These are phyloP conservation scores for Henricia sp. DNA, from an alignment of 53 echinoderm and acorn worm species.

Conservation along the genomic window DNA sequence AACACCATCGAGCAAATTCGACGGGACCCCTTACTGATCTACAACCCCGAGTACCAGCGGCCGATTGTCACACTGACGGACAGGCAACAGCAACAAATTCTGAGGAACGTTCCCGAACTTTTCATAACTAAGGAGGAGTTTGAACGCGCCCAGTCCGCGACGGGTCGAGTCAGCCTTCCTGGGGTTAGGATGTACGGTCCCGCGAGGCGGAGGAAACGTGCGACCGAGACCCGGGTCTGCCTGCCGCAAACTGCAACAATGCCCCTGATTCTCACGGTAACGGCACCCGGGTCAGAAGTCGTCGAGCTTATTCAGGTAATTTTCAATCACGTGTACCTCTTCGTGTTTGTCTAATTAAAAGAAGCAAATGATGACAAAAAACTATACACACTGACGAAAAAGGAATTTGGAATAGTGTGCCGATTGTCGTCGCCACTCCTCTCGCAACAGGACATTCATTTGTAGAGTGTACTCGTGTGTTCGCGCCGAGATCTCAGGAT, in stretches of 20 bases:
- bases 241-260: background rate
- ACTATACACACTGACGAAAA: no score
- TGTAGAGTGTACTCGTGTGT: no score
- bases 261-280: background rate
- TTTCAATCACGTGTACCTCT: no score
- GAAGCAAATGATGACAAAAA: no score
- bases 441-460: no score
- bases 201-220: background rate
- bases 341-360: no score
- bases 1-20: background rate
- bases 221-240: background rate
- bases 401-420: no score
- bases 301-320: constrained; percentile 3
- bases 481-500: no score
- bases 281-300: background rate
- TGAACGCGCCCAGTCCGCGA: background rate
- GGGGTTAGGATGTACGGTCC: background rate
- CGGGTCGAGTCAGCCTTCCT: background rate
- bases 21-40: background rate
- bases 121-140: background rate
- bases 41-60: background rate
- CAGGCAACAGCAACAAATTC: background rate
- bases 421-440: no score
- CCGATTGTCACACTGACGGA: background rate
- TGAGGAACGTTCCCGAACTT: background rate